A percentile compares a stretch with the other conserved stretches of the same genome.
These are phyloP conservation scores for Melipona bicolor DNA, from an alignment of 2,888 invertebrate genomes.

Conservation along the genomic window DNA sequence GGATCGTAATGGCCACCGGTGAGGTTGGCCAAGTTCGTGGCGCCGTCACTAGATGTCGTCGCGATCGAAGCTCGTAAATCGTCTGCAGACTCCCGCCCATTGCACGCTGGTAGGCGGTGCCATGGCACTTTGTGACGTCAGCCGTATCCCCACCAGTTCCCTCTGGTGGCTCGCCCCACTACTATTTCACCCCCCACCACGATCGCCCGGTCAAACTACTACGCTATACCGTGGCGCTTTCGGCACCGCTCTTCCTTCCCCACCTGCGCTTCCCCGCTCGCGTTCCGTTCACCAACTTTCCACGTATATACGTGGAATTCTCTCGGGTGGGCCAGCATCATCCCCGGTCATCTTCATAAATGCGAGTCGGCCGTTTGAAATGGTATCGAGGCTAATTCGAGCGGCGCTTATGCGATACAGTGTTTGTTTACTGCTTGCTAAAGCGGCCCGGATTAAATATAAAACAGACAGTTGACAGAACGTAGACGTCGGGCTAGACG, in stretches of 20 bases:
- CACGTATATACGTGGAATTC: conserved; percentile 53
- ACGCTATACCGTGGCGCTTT: conserved; percentile 12
- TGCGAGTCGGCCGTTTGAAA: conserved; percentile 81
- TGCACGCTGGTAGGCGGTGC: conserved; percentile 86
- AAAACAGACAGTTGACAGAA: conserved; percentile 81
- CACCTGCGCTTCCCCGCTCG: conserved; percentile 7
- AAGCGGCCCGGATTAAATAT: conserved; percentile 84
- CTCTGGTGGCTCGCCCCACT: conserved; percentile 59
- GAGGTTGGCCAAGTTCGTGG: conserved; percentile 74
- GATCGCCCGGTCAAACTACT: conserved; percentile 3
- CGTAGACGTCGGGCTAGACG: conserved; percentile 81
- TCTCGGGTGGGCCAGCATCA: conserved; percentile 72
- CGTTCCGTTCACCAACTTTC: conserved; percentile 23
- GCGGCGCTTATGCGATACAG: conserved; percentile 82
- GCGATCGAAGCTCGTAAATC: conserved; percentile 80
- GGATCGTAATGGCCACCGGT: conserved; percentile 87
- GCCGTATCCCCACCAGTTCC: conserved; percentile 67
- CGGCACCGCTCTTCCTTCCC: conserved; percentile 16
- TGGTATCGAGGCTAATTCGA: conserved; percentile 84
- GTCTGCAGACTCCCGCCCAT: conserved; percentile 86
- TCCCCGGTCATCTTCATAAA: conserved; percentile 78
- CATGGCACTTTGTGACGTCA: conserved; percentile 83
- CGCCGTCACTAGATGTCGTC: conserved; percentile 86
- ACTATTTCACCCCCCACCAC: conserved; percentile 31
- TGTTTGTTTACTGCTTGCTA: conserved; percentile 84